Conservation (phyloP, 2,113 vertebrate species). For the Copsychus sechellarum region DNA sequence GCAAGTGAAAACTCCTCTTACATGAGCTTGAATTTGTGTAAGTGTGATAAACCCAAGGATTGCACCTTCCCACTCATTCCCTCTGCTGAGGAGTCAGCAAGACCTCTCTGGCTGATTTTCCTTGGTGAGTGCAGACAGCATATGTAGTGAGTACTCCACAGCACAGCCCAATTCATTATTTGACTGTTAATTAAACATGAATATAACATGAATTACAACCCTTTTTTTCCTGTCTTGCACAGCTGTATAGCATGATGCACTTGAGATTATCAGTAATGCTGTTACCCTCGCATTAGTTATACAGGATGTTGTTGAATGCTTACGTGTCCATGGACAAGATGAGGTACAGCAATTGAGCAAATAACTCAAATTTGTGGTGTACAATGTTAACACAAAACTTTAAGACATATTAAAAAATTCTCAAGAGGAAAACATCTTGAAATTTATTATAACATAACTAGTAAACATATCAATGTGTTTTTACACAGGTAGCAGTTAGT, state of each 20-base stretch:
- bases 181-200: background rate
- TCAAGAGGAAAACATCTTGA: constrained; percentile 19
- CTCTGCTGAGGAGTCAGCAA: background rate
- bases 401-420: background rate
- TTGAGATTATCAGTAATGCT: background rate
- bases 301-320: background rate
- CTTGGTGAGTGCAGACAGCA: background rate
- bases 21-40: background rate
- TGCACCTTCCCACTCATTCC: background rate
- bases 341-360: background rate
- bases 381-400: background rate
- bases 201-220: background rate
- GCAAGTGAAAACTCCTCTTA: background rate
- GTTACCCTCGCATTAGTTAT: background rate
- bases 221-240: background rate
- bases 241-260: background rate
- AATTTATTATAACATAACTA: constrained; percentile 42
- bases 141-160: background rate
- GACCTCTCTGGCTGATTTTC: background rate
- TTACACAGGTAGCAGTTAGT: constrained; percentile 38
- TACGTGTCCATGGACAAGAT: background rate
- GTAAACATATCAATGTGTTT: constrained; percentile 60
- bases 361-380: background rate
- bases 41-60: background rate
- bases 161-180: background rate